Conservation (phyloP, 1,140 invertebrate genomes). For the Manduca sexta region DNA sequence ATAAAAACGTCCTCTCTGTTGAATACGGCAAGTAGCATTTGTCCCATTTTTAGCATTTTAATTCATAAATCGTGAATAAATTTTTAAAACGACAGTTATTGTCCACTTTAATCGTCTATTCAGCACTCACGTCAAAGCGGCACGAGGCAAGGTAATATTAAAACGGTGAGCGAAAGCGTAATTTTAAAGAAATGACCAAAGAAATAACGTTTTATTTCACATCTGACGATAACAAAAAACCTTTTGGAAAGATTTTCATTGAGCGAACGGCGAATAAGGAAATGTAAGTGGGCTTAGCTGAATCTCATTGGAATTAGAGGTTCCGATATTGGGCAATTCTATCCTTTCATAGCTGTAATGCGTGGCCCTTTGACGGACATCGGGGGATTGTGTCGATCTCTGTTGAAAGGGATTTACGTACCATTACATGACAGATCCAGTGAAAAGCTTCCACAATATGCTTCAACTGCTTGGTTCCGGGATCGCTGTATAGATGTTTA, state of each 20-base stretch:
- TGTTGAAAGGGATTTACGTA: constrained; percentile 30
- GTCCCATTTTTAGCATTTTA: no score
- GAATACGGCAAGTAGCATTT: no score
- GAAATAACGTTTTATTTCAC: constrained; percentile 30
- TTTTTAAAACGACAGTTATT: constrained; percentile 10
- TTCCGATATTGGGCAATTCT: constrained; percentile 34
- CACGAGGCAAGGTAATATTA: constrained; percentile 20
- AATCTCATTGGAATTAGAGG: constrained; percentile 39
- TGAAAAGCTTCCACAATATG: constrained; percentile 3
- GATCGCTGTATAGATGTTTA: no score
- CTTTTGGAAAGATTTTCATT: constrained; percentile 32
- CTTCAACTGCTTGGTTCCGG: no score
- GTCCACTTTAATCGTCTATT: constrained; percentile 16
- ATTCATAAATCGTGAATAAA: constrained; percentile 7
- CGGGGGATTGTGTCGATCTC: constrained; percentile 34
- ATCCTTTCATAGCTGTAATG: constrained; percentile 34
- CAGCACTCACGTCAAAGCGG: constrained; percentile 10
- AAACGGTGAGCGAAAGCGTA: constrained; percentile 24
- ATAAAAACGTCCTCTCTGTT: no score
- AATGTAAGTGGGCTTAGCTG: constrained; percentile 36
- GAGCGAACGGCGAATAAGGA: constrained; percentile 26
- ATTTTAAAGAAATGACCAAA: constrained; percentile 21
- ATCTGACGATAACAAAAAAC: constrained; percentile 27
- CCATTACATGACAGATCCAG: constrained; percentile 18
- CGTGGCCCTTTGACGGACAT: constrained; percentile 41